Conservation (phyloP, 2,888 invertebrate species). For the Drosophila emarginata region DNA sequence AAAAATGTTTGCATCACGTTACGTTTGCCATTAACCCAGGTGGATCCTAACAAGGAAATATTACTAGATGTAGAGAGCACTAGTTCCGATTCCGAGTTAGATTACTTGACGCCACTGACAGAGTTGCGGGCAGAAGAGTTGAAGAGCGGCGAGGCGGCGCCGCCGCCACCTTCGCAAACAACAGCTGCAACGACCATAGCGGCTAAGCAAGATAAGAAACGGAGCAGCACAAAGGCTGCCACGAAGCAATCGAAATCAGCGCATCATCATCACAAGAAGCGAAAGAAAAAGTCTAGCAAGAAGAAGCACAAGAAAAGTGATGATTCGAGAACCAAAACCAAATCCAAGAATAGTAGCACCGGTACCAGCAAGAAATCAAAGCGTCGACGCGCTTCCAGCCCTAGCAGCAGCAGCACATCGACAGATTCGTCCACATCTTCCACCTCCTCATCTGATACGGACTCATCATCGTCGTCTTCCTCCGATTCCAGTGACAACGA, state of each 20-base stretch:
- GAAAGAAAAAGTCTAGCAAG: constrained; percentile 46
- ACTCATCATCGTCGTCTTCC: constrained; percentile 43
- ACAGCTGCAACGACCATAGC: constrained; percentile 34
- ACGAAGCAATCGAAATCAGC: constrained; percentile 55
- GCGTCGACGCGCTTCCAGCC: constrained; percentile 58
- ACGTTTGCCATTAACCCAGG: constrained; percentile 79
- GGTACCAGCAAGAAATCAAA: constrained; percentile 63
- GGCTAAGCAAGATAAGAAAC: constrained; percentile 55
- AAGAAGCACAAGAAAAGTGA: constrained; percentile 60
- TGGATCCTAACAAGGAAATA: constrained; percentile 96
- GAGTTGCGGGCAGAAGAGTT: constrained; percentile 90
- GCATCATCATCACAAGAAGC: constrained; percentile 63
- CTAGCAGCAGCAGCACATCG: constrained; percentile 44
- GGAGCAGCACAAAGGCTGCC: constrained; percentile 30
- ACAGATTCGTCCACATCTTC: constrained; percentile 26
- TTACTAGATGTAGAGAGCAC: constrained; percentile 97
- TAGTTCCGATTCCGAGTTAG: constrained; percentile 92
- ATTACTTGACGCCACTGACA: constrained; percentile 92
- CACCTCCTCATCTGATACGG: constrained; percentile 17
- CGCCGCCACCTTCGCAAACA: constrained; percentile 13
- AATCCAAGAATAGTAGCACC: constrained; percentile 12
- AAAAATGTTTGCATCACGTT: not conserved
- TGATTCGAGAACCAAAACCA: constrained; percentile 24
- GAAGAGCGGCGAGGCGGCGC: constrained; percentile 41
- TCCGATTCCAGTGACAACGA: constrained; percentile 81